These are phyloP conservation scores for Hoplostethus atlanticus DNA, from an alignment of 2,797 vertebrate species.

Conservation along the genomic window DNA sequence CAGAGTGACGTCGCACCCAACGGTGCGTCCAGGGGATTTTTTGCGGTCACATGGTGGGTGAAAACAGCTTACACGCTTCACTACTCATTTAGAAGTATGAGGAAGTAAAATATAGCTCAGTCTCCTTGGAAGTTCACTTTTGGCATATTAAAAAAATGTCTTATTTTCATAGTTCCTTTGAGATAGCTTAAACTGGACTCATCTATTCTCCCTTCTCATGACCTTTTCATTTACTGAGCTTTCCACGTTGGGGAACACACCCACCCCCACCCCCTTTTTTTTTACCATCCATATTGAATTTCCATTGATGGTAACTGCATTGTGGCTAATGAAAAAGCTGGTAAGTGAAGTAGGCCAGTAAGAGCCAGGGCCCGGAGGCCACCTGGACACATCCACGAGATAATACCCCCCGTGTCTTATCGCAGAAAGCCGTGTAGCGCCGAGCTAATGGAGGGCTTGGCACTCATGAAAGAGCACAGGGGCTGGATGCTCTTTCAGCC, in stretches of 20 bases:
- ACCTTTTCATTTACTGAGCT: neutral
- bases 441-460: constrained; percentile 68
- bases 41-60: neutral
- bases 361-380: constrained; percentile 51
- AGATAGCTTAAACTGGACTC: neutral
- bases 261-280: neutral
- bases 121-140: constrained; percentile 3
- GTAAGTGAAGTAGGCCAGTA: constrained; percentile 59
- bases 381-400: constrained; percentile 73
- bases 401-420: constrained; percentile 50
- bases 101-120: constrained; percentile 8
- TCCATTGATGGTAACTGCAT: constrained; percentile 31
- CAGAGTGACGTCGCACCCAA: constrained; percentile 24
- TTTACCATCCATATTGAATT: constrained; percentile 45
- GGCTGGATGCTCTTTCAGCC: constrained; percentile 48
- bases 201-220: neutral
- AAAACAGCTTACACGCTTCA: neutral
- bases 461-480: constrained; percentile 56
- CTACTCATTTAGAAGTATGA: neutral
- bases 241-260: neutral
- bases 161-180: neutral
- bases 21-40: neutral
- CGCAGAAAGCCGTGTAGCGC: constrained; percentile 39
- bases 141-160: neutral
- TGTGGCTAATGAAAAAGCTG: constrained; percentile 47